Conservation (phyloP, 92 coral and sea anemone species). For the Porites rus region DNA sequence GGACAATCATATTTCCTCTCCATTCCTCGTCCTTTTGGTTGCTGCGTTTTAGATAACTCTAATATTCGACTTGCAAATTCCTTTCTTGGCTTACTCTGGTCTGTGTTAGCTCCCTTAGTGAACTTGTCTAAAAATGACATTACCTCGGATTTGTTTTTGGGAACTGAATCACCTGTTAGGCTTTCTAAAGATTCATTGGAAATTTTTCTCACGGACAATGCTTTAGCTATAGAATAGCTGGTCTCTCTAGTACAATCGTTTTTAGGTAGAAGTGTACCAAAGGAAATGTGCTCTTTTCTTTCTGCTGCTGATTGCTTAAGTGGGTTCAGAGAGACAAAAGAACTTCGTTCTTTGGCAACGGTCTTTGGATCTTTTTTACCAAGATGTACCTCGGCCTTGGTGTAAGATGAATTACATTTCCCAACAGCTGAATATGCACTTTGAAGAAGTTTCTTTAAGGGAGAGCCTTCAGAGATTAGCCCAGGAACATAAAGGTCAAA, state of each 20-base stretch:
- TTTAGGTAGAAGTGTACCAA: background rate
- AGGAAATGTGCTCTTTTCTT: background rate
- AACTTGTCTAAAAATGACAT: background rate
- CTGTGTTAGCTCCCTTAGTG: background rate
- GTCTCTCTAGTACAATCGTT: background rate
- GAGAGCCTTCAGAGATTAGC: background rate
- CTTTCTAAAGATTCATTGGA: background rate
- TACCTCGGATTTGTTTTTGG: background rate
- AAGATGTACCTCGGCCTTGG: background rate
- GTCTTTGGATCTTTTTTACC: background rate
- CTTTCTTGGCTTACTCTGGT: background rate
- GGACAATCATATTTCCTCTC: background rate
- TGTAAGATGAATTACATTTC: background rate
- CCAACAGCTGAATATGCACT: background rate
- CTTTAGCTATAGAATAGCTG: background rate
- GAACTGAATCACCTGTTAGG: background rate
- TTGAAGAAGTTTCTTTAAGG: background rate
- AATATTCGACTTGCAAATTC: background rate
- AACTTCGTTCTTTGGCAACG: background rate
- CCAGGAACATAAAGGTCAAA: conserved; percentile 19
- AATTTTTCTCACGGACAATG: background rate
- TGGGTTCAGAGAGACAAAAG: background rate
- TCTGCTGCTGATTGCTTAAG: background rate
- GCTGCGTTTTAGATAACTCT: background rate
- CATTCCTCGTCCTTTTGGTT: background rate